A percentile compares a stretch with the other conserved stretches of the same genome.
Conservation (phyloP, 1,140 invertebrate species). For the Drosophila paulistorum region DNA sequence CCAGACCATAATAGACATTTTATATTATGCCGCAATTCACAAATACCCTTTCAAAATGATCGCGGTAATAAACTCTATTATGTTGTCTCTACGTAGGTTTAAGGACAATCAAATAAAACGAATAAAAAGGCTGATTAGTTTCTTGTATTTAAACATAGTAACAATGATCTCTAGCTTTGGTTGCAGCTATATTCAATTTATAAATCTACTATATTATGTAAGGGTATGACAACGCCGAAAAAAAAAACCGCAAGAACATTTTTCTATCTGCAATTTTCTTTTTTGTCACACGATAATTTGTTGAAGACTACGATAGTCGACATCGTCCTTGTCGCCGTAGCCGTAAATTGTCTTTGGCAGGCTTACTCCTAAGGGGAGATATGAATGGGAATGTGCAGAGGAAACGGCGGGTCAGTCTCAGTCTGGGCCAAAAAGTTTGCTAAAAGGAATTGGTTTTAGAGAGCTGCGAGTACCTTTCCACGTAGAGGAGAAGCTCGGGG, state of each 20-base stretch:
- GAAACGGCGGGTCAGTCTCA: slow-evolving; percentile 23
- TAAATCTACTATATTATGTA: too few relatives aligned
- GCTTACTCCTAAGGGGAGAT: slow-evolving; percentile 24
- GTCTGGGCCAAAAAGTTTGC: slow-evolving; percentile 67
- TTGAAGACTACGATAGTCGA: slow-evolving; percentile 54
- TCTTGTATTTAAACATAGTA: too few relatives aligned
- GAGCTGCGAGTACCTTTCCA: background rate
- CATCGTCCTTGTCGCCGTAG: slow-evolving; percentile 38
- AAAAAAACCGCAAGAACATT: slow-evolving; percentile 25
- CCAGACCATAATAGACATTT: background rate
- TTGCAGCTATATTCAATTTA: too few relatives aligned
- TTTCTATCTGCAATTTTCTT: slow-evolving; percentile 40
- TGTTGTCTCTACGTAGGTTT: too few relatives aligned
- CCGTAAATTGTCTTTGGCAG: slow-evolving; percentile 79
- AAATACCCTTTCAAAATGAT: background rate
- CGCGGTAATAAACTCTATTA: too few relatives aligned
- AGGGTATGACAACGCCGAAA: slow-evolving; percentile 5
- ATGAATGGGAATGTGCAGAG: background rate
- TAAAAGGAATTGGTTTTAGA: slow-evolving; percentile 41
- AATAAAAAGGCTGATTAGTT: too few relatives aligned
- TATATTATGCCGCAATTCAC: background rate
- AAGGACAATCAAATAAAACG: too few relatives aligned
- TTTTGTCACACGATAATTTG: slow-evolving; percentile 75
- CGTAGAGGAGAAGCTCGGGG: slow-evolving; percentile 17
- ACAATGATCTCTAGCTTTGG: too few relatives aligned